These are phyloP conservation scores for Palythoa caribaeorum DNA, from an alignment of 92 coral and sea anemone genomes.

Conservation along the genomic window DNA sequence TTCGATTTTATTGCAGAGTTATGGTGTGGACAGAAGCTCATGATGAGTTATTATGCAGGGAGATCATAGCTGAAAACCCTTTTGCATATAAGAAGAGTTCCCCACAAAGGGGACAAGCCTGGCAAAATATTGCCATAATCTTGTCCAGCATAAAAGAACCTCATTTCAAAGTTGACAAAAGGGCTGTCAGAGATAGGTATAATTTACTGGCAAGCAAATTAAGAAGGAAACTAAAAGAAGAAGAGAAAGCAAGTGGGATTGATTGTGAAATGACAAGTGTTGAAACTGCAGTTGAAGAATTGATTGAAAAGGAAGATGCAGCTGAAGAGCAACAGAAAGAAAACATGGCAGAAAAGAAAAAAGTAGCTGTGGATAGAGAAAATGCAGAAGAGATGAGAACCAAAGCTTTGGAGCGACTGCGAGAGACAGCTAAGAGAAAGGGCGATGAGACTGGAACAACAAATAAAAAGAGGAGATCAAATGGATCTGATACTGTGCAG, in stretches of 20 bases:
- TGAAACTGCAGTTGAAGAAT: constrained; percentile 48
- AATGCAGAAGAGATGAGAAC: constrained; percentile 52
- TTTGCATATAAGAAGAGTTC: constrained; percentile 10
- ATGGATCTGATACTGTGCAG: constrained; percentile 38
- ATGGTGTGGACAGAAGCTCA: constrained; percentile 14
- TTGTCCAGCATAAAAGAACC: constrained; percentile 18
- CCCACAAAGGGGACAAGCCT: neutral
- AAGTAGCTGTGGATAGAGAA: constrained; percentile 37
- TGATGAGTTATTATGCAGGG: constrained; percentile 13
- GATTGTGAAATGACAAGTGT: constrained; percentile 47
- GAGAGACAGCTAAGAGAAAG: constrained; percentile 52
- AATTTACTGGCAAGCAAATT: constrained; percentile 35
- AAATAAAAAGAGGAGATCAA: constrained; percentile 42
- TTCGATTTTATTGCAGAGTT: constrained; percentile 3
- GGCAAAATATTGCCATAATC: constrained; percentile 21
- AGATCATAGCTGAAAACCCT: neutral
- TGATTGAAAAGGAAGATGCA: constrained; percentile 52
- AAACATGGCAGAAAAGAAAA: constrained; percentile 29
- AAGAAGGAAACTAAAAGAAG: constrained; percentile 46
- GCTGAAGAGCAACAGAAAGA: constrained; percentile 44
- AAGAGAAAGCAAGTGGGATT: constrained; percentile 53
- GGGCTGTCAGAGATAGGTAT: constrained; percentile 53
- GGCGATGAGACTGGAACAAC: neutral
- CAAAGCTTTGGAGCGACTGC: constrained; percentile 53
- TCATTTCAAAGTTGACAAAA: constrained; percentile 51